Conservation (phyloP, 1,140 invertebrate genomes). For the Arion vulgaris region DNA sequence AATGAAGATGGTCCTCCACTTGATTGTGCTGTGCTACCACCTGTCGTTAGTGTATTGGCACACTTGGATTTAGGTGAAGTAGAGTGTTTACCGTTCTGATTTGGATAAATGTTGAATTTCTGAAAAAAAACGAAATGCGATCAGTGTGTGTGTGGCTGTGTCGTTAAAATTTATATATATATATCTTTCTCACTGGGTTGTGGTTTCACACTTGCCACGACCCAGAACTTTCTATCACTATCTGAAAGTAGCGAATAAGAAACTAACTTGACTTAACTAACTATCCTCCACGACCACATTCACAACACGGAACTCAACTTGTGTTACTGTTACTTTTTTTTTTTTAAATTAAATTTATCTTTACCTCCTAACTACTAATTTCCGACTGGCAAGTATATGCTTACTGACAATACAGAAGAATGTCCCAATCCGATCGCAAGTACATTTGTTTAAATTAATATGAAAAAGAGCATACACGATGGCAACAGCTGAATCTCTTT, state of each 20-base stretch:
- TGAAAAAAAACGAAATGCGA: not conserved
- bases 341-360: not conserved
- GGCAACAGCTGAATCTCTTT: not conserved
- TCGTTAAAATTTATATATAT: not conserved
- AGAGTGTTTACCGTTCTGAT: not conserved
- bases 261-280: no score
- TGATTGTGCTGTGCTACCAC: not conserved
- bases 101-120: not conserved
- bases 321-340: not conserved
- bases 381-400: no score
- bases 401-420: no score
- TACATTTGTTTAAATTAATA: not conserved
- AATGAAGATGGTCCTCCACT: not conserved
- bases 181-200: not conserved
- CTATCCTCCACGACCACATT: no score
- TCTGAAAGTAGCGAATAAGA: no score
- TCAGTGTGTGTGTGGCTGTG: not conserved
- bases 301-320: no score
- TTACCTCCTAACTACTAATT: no score
- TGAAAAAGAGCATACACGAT: not conserved
- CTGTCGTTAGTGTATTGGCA: not conserved
- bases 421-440: no score
- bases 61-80: not conserved
- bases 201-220: not conserved
- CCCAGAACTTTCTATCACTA: not conserved